Conservation (phyloP, 2,797 vertebrate species). For the Anabacerthia variegaticeps region DNA sequence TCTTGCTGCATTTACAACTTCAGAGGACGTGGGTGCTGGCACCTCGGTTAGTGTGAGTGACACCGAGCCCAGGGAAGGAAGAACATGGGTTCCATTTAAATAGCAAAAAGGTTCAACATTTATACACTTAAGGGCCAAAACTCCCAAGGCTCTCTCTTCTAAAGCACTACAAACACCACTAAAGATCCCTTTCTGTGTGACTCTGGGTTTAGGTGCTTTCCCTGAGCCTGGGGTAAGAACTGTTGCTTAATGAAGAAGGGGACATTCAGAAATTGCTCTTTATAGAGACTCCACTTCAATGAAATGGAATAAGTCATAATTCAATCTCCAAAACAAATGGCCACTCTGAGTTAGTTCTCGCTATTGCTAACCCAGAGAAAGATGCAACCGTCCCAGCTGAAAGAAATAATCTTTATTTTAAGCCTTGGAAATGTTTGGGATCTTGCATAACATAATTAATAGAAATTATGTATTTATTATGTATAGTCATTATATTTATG, state of each 20-base stretch:
- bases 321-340: not conserved
- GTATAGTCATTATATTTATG: no score
- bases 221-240: not conserved
- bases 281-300: not conserved
- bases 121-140: not conserved
- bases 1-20: not conserved
- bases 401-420: not conserved
- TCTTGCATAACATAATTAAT: not conserved
- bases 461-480: not conserved
- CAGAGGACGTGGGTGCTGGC: not conserved
- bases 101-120: not conserved
- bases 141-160: not conserved
- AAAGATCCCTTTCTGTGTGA: not conserved
- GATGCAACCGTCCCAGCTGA: not conserved
- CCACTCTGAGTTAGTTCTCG: not conserved
- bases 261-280: not conserved
- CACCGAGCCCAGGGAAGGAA: not conserved
- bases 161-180: not conserved
- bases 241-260: not conserved
- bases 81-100: not conserved
- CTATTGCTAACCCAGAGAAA: not conserved
- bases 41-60: not conserved
- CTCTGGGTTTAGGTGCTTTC: not conserved
- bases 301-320: not conserved
- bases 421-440: not conserved